Base-by-base conservation (phyloP, 2,113 vertebrate species). In the Macquaria ambigua region DNA sequence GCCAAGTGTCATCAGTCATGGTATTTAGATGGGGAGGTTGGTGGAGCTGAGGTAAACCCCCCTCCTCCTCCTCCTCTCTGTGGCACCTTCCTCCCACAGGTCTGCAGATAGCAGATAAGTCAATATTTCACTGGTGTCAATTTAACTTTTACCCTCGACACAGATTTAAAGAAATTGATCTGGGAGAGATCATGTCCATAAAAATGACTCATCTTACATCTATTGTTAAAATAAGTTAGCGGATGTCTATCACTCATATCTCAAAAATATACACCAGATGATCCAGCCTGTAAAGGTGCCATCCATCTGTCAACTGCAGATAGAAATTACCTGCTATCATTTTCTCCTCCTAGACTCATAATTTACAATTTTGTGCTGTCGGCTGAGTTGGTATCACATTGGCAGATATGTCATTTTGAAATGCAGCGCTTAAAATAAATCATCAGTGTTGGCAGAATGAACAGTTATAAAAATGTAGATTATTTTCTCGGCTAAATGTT, bases 91-190 rank as follows among this genome's bases (percentile, higher is more conserved):
- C 76, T 81, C 53, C 43, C 50, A 37, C 4, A 62, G 69, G 31
- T 62, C 71, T 79, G 50, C 52, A 56, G 55, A 68, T 73, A 21
- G 55, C 39, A 74, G 68, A 83, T 56, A 74, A 61, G 37, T 83
- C 28, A 74, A 31, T 31, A 62, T 34, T 58, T 70, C 56, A 77
- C 10, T 31, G 2, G 56, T 11, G 7, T 37, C 1, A 1, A 70
- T 34, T 53, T 28, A 68, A 68, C 52, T 63, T 70, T 83, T 50
- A 28, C 71, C 50, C 43, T 66, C 61, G 39, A 25, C 50, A 48
- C 41, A 52, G 55, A 69, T 59, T 69, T 37, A 43, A 46, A 66
- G 53, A 52, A 43, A 63, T 6, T 58, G 34, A 59, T 64, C 18
- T 41, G 16, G 6, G 14, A 52, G 31, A 53, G 46, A 58, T 83